Percentiles rank a stretch among this genome's conserved stretches.
Conservation (phyloP, 2,113 vertebrate species). For the Nannobrachium achirus region DNA sequence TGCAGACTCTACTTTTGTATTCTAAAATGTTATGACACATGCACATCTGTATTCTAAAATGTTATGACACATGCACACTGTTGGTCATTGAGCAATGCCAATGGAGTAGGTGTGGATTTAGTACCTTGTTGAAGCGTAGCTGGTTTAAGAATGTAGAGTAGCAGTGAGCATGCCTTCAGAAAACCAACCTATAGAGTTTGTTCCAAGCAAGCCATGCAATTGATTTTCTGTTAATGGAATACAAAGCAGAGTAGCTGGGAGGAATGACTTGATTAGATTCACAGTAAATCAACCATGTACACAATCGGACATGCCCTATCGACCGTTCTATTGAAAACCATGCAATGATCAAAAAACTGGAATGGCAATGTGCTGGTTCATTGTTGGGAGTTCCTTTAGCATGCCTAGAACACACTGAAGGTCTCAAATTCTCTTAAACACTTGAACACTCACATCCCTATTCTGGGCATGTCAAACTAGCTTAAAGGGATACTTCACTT, state of each 20-base stretch:
- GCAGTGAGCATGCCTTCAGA: background rate
- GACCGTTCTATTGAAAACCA: slow-evolving; percentile 61
- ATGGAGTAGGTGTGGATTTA: background rate
- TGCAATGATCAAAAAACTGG: slow-evolving; percentile 32
- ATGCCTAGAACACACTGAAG: background rate
- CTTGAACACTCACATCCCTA: too few relatives aligned
- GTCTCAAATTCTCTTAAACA: background rate
- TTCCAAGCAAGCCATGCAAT: slow-evolving; percentile 36
- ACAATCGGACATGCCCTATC: slow-evolving; percentile 85
- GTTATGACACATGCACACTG: too few relatives aligned
- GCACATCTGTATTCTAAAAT: too few relatives aligned
- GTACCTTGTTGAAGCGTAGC: background rate
- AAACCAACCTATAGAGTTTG: background rate
- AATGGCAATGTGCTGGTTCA: background rate
- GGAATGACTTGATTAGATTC: slow-evolving; percentile 53
- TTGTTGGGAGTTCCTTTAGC: background rate
- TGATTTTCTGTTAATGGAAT: slow-evolving; percentile 71
- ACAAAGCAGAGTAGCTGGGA: slow-evolving; percentile 25
- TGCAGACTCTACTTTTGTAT: too few relatives aligned
- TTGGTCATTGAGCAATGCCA: too few relatives aligned
- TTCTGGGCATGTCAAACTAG: too few relatives aligned
- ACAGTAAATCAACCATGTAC: slow-evolving; percentile 71
- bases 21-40: too few relatives aligned
- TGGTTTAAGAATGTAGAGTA: background rate
- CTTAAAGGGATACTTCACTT: too few relatives aligned